Conservation (phyloP, 2,888 invertebrate species). For the Augiades crinisus region DNA sequence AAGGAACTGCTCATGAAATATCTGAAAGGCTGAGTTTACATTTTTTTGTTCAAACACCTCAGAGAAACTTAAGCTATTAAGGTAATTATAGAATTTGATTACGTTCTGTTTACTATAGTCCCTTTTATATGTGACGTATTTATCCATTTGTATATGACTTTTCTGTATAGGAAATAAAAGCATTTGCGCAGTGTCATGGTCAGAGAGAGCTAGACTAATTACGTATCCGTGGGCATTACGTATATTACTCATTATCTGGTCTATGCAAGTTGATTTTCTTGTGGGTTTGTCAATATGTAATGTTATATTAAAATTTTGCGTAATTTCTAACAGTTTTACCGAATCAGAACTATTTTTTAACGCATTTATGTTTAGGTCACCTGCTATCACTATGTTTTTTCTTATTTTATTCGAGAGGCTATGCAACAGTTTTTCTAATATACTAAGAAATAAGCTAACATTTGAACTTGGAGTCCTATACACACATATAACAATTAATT, state of each 20-base stretch:
- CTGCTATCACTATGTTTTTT: neutral
- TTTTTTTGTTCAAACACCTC: neutral
- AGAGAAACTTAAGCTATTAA: neutral
- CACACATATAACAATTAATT: neutral
- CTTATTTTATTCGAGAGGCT: neutral
- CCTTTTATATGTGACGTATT: neutral
- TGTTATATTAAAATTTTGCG: neutral
- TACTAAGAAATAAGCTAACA: neutral
- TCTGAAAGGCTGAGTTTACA: too few species aligned
- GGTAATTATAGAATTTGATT: neutral
- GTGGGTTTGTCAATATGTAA: neutral
- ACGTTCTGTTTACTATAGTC: neutral
- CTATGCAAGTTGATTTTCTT: neutral
- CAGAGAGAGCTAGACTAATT: neutral
- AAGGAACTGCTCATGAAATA: too few species aligned
- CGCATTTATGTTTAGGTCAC: neutral
- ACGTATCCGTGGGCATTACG: neutral
- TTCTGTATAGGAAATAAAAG: neutral
- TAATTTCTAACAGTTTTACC: neutral
- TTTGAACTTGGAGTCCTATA: neutral
- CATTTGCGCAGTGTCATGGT: constrained; percentile 6
- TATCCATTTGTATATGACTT: neutral
- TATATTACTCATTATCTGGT: constrained; percentile 1
- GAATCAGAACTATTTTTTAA: neutral
- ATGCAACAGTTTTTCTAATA: neutral